Evolutionary conservation across 2,113 vertebrate genomes (phyloP), one percentile per base, ranked within the genome.

Genomic region (Chelonoidis abingdonii): DNA sequence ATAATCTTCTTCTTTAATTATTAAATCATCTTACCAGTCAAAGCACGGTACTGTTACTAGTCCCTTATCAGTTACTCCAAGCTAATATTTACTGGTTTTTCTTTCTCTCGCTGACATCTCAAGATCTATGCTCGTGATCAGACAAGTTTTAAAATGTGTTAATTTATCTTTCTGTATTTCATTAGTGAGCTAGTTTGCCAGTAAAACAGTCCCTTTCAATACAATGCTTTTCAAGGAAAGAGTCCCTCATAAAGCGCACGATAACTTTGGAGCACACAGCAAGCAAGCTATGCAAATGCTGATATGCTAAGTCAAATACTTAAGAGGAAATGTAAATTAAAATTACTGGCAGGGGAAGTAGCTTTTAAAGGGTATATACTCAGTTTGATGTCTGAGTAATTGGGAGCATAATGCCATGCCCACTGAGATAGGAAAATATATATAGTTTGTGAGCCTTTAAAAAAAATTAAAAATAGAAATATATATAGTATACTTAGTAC

Each of bases 21-120:
- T 96, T 96, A 96, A 97, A 97, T 94, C 83, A 89, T 78, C 80
- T 19, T 95, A 93, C 91, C 96, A 97, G 80, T 96, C 95, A 97
- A 95, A 97, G 83, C 22, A 4, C 69, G 14, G 35, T 52, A 86
- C 93, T 96, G 79, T 97, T 97, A 72, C 95, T 94, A 92, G 53
- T 87, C 69, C 35, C 83, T 89, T 93, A 92, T 87, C 62, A 89
- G 69, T 89, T 95, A 69, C 80, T 97, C 93, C 69, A 94, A 88
- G 25, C 82, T 44, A 83, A 95, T 97, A 82, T 93, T 95, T 91
- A 95, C 92, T 93, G 13, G 90, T 92, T 53, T 35, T 88, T 86
- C 53, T 92, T 50, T 90, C 83, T 87, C 80, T 89, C 89, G 81
- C 49, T 22, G 57, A 41, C 27, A 76, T 88, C 91, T 91, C 65